Base-by-base conservation (phyloP, 2,888 invertebrate species). In the Gastrophysa polygoni region DNA sequence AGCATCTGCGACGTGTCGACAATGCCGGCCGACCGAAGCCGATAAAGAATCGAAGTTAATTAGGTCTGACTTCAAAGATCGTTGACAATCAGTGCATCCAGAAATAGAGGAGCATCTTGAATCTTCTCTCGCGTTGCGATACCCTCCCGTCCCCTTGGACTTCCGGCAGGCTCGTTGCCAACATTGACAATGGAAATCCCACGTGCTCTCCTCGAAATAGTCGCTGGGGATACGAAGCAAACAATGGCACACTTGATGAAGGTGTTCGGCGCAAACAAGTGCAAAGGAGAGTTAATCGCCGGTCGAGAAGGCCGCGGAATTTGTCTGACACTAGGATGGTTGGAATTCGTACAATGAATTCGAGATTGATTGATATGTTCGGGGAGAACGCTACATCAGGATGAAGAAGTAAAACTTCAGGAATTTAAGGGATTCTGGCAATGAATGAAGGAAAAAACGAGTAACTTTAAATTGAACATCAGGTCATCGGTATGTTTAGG, bases 111-210 rank as follows among this genome's bases (percentile, higher is more conserved):
- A 67, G 60, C 66, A 56, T 64, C 63, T 68, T n/a, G n/a, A n/a
- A n/a, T n/a, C 61, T 66, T 68, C 63, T 65, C n/a, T n/a, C n/a
- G n/a, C n/a, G n/a, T n/a, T 68, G 64, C 60, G n/a, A 43, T 18
- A 38, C 43, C 57, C 50, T 21, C 69, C 71, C 72, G 66, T 68
- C 68, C 74, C 71, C 63, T 70, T 20, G 61, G 66, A 73, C 77
- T 79, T 80, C 78, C 78, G 77, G 78, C 75, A 77, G 79, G 79
- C 79, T 71, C 75, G 67, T 68, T 80, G 81, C 81, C 81, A 81
- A 79, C 77, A 76, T 72, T 77, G 78, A 80, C 80, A 80, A 81
- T 80, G 79, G 80, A 79, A 80, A 79, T 77, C 78, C 78, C 76
- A 73, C 73, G 71, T 73, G 70, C 66, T 66, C 66, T 71, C 66